Evolutionary conservation across 2,888 invertebrate genomes (phyloP), one percentile per base, ranked within the genome.

Genomic region (Caenorhabditis doughertyi): DNA sequence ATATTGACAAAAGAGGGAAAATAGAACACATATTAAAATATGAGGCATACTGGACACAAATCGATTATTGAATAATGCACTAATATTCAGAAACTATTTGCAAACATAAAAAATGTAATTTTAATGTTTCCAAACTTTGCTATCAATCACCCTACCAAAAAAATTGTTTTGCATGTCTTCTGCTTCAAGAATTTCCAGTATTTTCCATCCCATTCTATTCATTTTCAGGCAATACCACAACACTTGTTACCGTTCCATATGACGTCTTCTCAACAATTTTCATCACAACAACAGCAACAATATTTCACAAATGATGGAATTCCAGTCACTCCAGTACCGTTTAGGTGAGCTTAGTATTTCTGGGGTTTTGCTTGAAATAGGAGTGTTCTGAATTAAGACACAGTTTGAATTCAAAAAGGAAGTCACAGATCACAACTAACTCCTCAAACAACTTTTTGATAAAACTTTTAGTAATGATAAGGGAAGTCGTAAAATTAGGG

Each of bases 151-250:
- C n/a, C n/a, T n/a, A n/a, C n/a, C n/a, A n/a, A n/a, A n/a, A n/a
- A n/a, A n/a, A n/a, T n/a, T n/a, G n/a, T 62, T 68, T 68, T 55
- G 58, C 58, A 58, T 60, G 55, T 39, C 32, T 39, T 35, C 5
- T n/a, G 49, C 18, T 35, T 51, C 9, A 4, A 21, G 23, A 32
- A 58, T 18, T 21, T 39, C 4, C 39, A 9, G 11, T 39, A 2
- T 39, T 39, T 16, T 4, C 2, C 9, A 13, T 39, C 39, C 39
- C 39, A 9, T 13, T 13, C 16, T 13, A 9, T 7, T 39, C 2
- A 39, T 39, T 79, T 80, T 51, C 80, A 80, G 80, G 80, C 72
- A 60, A 67, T 80, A 23, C 80, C 72, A 16, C 67, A 80, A 55
- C 67, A 80, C 44, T 53, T 73, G 32, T 42, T 80, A 32, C 56